Evolutionary conservation across 1,140 invertebrate species (phyloP).

Genomic region (Lepidurus couesii): DNA sequence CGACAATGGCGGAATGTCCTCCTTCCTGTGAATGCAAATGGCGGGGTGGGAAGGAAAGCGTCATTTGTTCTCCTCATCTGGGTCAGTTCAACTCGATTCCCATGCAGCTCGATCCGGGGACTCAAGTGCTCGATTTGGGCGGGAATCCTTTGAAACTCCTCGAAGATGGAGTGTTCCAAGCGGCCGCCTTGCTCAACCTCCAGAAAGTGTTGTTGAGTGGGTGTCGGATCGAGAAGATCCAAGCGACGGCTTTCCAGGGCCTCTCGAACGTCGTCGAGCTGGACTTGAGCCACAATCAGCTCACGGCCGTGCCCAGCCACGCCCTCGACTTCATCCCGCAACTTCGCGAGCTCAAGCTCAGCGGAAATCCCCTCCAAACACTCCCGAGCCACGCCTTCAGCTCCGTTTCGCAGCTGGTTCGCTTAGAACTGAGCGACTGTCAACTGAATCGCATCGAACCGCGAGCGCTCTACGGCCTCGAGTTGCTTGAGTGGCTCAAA

Average conservation of each 20-base stretch:
- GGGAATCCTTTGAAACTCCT: constrained; percentile 32
- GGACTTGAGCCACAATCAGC: constrained; percentile 65
- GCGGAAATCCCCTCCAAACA: constrained; percentile 62
- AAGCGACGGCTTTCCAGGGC: constrained; percentile 59
- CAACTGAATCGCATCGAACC: constrained; percentile 58
- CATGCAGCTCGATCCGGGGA: constrained; percentile 20
- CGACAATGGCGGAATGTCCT: background rate
- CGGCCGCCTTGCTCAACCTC: constrained; percentile 23
- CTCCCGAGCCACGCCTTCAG: constrained; percentile 63
- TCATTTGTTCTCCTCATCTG: constrained; percentile 16
- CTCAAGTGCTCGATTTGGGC: constrained; percentile 31
- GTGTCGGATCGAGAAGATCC: constrained; percentile 57
- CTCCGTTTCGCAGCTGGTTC: constrained; percentile 59
- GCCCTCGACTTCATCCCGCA: constrained; percentile 62
- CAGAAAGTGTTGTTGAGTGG: constrained; percentile 36
- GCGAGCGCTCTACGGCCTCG: constrained; percentile 62
- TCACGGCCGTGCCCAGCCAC: constrained; percentile 61
- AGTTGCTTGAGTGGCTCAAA: constrained; percentile 65
- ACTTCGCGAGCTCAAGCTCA: constrained; percentile 65
- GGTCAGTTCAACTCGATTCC: constrained; percentile 20
- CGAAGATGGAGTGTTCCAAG: constrained; percentile 26
- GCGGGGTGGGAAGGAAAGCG: constrained; percentile 29
- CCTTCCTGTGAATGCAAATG: constrained; percentile 29
- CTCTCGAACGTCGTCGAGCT: constrained; percentile 69
- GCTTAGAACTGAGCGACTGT: constrained; percentile 65